Percentiles rank a stretch among this genome's conserved stretches.
phyloP scores from a whole-genome alignment of 2,888 invertebrate species.

The Dryocosmus kuriphilus region DNA sequence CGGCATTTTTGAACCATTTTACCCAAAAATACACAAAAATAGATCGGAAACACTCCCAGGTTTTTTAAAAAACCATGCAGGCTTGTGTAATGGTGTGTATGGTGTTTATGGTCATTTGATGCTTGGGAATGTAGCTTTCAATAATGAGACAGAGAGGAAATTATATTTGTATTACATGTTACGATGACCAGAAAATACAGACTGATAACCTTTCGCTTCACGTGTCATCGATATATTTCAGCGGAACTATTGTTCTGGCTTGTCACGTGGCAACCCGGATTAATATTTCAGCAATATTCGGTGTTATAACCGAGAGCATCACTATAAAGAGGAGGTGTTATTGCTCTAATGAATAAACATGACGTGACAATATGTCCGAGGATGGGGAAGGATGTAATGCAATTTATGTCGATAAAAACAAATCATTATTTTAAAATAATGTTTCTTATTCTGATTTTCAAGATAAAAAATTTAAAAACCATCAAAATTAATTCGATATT shows the following conservation, averaged over 20 bases:
- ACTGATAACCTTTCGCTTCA: slow-evolving; percentile 6
- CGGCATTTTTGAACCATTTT: no score
- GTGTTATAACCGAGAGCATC: background rate
- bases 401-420: slow-evolving; percentile 6
- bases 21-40: no score
- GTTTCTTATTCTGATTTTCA: no score
- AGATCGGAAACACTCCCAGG: no score
- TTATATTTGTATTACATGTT: background rate
- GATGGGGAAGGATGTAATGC: slow-evolving; percentile 14
- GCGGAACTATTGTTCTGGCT: slow-evolving; percentile 19
- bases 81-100: no score
- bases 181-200: slow-evolving; percentile 2
- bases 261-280: slow-evolving; percentile 12
- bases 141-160: background rate
- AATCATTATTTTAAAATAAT: slow-evolving; percentile 1
- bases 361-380: slow-evolving; percentile 1
- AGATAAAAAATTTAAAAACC: no score
- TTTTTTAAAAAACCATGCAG: no score
- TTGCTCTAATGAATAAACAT: slow-evolving; percentile 33
- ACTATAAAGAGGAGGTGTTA: slow-evolving; percentile 27
- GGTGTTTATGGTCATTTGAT: no score
- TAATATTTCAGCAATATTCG: slow-evolving; percentile 31
- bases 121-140: background rate
- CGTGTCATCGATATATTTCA: slow-evolving; percentile 12
- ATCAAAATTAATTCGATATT: no score